Evolutionary conservation across 1,140 invertebrate genomes (phyloP), one percentile per base, ranked within the genome.

Genomic region (Euwallacea similis): DNA sequence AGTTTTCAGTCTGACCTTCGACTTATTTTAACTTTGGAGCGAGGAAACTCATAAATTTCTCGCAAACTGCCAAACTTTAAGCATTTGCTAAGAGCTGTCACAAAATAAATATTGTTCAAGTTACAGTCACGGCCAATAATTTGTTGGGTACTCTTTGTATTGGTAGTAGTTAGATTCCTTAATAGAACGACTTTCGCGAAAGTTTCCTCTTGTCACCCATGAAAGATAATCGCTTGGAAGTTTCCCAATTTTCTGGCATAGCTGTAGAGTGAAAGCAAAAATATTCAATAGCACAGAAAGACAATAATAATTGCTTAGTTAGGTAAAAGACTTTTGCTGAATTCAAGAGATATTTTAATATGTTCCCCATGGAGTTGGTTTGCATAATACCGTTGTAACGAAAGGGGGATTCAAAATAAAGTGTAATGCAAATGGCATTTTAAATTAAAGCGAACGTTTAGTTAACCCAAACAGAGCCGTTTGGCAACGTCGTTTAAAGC

Each of bases 401-500:
- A 21, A 56, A 56, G 4, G n/a, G 10, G 10, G 9, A n/a, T 21
- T 33, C 33, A 56, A 56, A 56, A 15, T 9, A 33, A 60, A 21
- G 21, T 60, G 21, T 42, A 56, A 33, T 16, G 54, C 33, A 56
- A 56, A 56, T 56, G 21, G 42, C 58, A 42, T 42, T 60, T 41
- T 60, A 60, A 60, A 60, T 60, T 60, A 60, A 15, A 60, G 10
- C n/a, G 15, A 56, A 60, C 11, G n/a, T 60, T 42, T 9, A 42
- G 58, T 13, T 60, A 8, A 42, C 9, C 46, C 43, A 50, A 63
- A 16, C 16, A 50, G 21, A 50, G 13, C 53, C 54, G 43, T 66
- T 66, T 66, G 54, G 64, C 54, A 66, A 66, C 64, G 15, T 66
- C 64, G 64, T 66, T 66, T 66, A 58, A 54, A 56, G 64, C 64